Conservation (phyloP, 2,797 vertebrate species). For the Odontamblyopus lacepedii region DNA sequence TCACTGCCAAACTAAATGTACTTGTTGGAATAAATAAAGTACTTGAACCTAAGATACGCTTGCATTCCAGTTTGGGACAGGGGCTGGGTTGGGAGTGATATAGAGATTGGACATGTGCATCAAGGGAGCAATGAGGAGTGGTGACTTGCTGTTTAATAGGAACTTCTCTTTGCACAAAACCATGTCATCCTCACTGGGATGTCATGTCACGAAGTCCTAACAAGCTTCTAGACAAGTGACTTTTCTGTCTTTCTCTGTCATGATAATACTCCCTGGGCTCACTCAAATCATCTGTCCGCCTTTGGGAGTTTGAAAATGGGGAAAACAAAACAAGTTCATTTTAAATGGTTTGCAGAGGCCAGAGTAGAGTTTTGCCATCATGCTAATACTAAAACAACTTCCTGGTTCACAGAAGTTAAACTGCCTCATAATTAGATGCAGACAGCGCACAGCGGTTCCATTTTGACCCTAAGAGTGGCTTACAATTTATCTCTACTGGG, state of each 20-base stretch:
- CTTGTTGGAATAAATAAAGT: too few relatives aligned
- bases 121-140: constrained; percentile 20
- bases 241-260: constrained; percentile 8
- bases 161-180: constrained; percentile 34
- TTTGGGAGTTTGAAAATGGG: constrained; percentile 8
- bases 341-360: too few relatives aligned
- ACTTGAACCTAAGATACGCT: constrained; percentile 23
- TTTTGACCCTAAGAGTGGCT: too few relatives aligned
- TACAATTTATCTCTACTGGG: too few relatives aligned
- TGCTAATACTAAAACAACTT: too few relatives aligned
- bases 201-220: constrained; percentile 30
- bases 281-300: neutral
- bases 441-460: too few relatives aligned
- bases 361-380: neutral
- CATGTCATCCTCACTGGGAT: constrained; percentile 46
- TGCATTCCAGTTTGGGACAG: constrained; percentile 48
- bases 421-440: too few relatives aligned
- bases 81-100: constrained; percentile 33
- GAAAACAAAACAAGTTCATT: neutral
- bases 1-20: too few relatives aligned
- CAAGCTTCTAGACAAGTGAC: constrained; percentile 15
- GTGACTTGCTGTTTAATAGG: neutral
- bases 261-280: constrained; percentile 7
- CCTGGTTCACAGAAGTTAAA: too few relatives aligned
- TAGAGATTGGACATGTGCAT: constrained; percentile 23